phyloP scores from a whole-genome alignment of 2,113 vertebrate species.

The Lepus timidus region DNA sequence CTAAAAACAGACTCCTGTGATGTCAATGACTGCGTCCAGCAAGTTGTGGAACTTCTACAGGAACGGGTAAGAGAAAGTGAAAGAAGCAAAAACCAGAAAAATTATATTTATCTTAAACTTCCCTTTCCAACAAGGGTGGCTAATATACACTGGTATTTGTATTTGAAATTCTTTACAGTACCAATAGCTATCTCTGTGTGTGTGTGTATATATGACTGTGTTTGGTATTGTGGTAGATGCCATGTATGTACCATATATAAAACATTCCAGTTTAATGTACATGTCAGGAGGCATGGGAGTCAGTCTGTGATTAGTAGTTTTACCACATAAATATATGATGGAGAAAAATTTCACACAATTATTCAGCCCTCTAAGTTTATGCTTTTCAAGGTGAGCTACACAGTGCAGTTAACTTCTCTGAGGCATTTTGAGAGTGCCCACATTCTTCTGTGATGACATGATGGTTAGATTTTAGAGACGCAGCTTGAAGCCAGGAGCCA shows the following conservation, averaged over 20 bases:
- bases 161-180: neutral
- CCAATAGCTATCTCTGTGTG: neutral
- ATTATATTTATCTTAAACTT: neutral
- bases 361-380: neutral
- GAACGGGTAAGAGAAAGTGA: conserved; percentile 91
- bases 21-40: conserved; percentile 97
- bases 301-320: neutral
- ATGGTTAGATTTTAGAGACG: neutral
- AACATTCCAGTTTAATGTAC: neutral
- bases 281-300: neutral
- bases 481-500: too few relatives aligned
- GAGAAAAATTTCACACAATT: neutral
- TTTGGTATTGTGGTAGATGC: neutral
- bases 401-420: neutral
- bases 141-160: neutral
- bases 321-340: neutral
- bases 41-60: conserved; percentile 97
- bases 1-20: conserved; percentile 97
- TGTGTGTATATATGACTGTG: neutral
- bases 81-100: neutral
- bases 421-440: neutral
- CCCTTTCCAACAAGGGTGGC: neutral
- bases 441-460: neutral
- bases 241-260: fast-evolving
- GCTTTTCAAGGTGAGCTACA: neutral